phyloP scores from a whole-genome alignment of 2,113 vertebrate genomes.

The Falcunculus frontatus region DNA sequence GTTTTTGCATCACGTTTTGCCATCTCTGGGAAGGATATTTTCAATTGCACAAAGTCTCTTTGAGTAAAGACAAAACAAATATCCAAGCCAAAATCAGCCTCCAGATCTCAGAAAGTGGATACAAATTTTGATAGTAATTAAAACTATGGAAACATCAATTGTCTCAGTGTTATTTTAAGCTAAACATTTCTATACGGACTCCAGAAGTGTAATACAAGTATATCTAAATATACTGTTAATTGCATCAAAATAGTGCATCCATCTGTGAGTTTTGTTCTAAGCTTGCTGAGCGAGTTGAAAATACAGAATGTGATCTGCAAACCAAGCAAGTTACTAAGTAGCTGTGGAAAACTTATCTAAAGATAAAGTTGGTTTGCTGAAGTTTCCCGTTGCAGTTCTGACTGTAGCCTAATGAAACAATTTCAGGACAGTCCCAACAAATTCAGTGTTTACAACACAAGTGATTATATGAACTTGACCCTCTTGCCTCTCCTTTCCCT shows the following conservation, averaged over 20 bases:
- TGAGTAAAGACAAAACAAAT: conserved; percentile 34
- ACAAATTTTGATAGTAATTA: conserved; percentile 33
- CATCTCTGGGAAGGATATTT: background rate
- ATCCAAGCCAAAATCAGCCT: background rate
- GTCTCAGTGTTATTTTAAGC: conserved; percentile 58
- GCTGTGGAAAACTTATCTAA: conserved; percentile 10
- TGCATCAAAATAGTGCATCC: conserved; percentile 49
- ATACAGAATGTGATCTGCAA: conserved; percentile 55
- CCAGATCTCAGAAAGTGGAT: background rate
- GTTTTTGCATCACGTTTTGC: background rate
- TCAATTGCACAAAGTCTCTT: background rate
- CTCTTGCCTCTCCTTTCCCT: background rate
- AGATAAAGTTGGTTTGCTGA: background rate
- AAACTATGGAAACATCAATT: conserved; percentile 36
- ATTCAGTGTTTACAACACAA: background rate
- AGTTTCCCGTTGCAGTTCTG: background rate
- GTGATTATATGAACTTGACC: background rate
- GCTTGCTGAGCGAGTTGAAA: conserved; percentile 39
- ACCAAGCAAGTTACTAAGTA: conserved; percentile 43
- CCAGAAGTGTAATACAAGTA: conserved; percentile 18
- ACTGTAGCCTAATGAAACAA: background rate
- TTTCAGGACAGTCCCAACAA: background rate
- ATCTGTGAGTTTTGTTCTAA: conserved; percentile 58
- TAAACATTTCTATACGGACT: conserved; percentile 47
- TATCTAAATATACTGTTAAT: conserved; percentile 60